Percentiles rank a stretch among this genome's conserved stretches.
phyloP scores from a whole-genome alignment of 1,140 invertebrate genomes.

The Calliopsis andreniformis region DNA sequence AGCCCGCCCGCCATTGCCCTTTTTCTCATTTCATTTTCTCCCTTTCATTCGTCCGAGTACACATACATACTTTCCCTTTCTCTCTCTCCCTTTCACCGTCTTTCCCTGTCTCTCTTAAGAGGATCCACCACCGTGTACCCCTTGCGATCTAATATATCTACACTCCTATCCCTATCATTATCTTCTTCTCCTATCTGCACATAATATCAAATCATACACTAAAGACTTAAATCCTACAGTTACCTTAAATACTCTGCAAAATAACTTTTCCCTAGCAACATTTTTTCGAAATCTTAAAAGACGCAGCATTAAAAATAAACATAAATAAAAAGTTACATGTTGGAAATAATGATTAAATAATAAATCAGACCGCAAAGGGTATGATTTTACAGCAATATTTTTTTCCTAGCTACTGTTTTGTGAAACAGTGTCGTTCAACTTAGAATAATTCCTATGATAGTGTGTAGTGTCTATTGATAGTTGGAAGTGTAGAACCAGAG shows the following conservation, averaged over 20 bases:
- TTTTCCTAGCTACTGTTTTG: too few relatives aligned
- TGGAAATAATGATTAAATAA: too few relatives aligned
- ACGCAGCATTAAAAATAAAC: too few relatives aligned
- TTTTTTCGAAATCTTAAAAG: background rate
- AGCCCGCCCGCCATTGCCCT: slow-evolving; percentile 76
- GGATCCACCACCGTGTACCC: slow-evolving; percentile 5
- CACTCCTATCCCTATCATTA: too few relatives aligned
- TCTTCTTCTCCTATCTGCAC: background rate
- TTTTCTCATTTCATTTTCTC: slow-evolving; percentile 37
- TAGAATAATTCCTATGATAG: too few relatives aligned
- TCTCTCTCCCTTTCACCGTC: background rate
- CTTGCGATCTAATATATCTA: background rate
- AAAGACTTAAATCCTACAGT: background rate
- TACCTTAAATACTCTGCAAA: too few relatives aligned
- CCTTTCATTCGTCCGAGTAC: background rate
- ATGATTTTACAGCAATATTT: too few relatives aligned
- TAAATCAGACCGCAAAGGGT: too few relatives aligned
- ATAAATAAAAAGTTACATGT: too few relatives aligned
- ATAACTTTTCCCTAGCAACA: too few relatives aligned
- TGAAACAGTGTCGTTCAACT: too few relatives aligned
- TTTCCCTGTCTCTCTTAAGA: background rate
- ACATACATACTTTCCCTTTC: background rate
- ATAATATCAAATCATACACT: too few relatives aligned
- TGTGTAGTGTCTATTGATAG: background rate
- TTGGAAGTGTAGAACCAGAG: background rate